Evolutionary conservation across 1,140 invertebrate genomes (phyloP), one percentile per base, ranked within the genome.

Genomic region (Zaprionus kolodkinae): DNA sequence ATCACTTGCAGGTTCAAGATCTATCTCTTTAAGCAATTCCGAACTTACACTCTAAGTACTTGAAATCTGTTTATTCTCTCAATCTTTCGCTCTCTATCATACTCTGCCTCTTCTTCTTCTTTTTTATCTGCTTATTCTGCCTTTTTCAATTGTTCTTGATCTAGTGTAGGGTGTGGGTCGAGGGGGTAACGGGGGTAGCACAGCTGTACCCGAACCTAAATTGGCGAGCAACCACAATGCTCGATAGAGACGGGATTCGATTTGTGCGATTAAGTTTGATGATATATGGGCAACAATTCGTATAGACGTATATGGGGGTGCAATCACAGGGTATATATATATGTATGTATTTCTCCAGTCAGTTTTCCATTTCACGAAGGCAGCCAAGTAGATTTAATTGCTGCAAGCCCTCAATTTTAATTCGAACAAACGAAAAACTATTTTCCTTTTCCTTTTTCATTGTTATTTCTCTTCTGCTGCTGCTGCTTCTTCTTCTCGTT

Each of bases 361-460:
- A 40, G 33, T 54, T 50, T 43, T 50, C 25, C 43, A 59, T 56
- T 70, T 33, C 57, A 61, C 59, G 72, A 77, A 40, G 35, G 64
- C 75, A 77, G 70, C 73, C 75, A 77, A 77, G 75, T 77, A 77
- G 71, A 77, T 77, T 77, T 77, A 77, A 77, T 77, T 77, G 75
- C 75, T 40, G 70, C 64, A 45, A 74, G 60, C 75, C 75, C 75
- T 77, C 75, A 55, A 77, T 77, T 74, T 64, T 60, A 72, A 72
- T 76, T 77, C 64, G 48, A 59, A 57, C 48, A 64, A n/a, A 74
- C 64, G 48, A 77, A 64, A 67, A 66, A 66, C 62, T 45, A 72
- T 61, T 76, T 74, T 69, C 50, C 30, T 50, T 57, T 45, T 35
- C n/a, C 30, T 21, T 6, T 6, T 15, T 52, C 38, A 36, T 63